Percentiles rank a stretch among this genome's conserved stretches.
Evolutionary conservation across 2,888 invertebrate genomes (phyloP).

Genomic region (Lasius fuliginosus): DNA sequence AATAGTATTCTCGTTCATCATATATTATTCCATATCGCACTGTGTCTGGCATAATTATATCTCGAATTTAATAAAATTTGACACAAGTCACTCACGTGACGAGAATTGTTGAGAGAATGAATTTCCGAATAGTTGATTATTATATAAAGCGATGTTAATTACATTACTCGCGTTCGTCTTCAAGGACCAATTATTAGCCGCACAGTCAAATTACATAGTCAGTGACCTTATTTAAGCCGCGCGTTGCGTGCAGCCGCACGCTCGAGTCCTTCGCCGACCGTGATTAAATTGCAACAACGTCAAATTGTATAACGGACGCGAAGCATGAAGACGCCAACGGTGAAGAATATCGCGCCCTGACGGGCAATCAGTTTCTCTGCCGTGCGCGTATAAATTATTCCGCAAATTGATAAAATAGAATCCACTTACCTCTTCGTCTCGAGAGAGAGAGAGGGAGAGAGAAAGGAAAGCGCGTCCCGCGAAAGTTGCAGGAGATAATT

Average conservation of each 20-base stretch:
- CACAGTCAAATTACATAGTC: conserved; percentile 12
- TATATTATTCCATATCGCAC: not conserved
- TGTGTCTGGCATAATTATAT: not conserved
- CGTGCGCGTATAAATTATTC: conserved; percentile 52
- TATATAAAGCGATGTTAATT: conserved; percentile 14
- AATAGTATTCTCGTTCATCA: not conserved
- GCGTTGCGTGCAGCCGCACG: not conserved
- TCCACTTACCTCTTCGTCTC: conserved; percentile 71
- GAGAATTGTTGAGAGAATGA: not conserved
- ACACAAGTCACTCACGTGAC: not conserved
- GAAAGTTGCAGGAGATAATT: conserved; percentile 71
- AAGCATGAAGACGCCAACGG: conserved; percentile 9
- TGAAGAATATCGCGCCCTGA: conserved; percentile 37
- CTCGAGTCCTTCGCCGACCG: not conserved
- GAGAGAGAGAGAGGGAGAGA: conserved; percentile 12
- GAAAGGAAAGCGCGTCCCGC: conserved; percentile 43
- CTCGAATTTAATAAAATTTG: conserved; percentile 16
- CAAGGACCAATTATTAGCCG: conserved; percentile 10
- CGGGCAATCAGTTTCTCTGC: conserved; percentile 49
- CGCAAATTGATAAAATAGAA: conserved; percentile 65
- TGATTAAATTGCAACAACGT: conserved; percentile 46
- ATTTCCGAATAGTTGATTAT: not conserved
- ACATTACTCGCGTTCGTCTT: conserved; percentile 16
- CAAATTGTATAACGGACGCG: not conserved
- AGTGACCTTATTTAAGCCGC: conserved; percentile 21